Evolutionary conservation across 2,797 vertebrate genomes (phyloP).

Genomic region (Macropodus opercularis): DNA sequence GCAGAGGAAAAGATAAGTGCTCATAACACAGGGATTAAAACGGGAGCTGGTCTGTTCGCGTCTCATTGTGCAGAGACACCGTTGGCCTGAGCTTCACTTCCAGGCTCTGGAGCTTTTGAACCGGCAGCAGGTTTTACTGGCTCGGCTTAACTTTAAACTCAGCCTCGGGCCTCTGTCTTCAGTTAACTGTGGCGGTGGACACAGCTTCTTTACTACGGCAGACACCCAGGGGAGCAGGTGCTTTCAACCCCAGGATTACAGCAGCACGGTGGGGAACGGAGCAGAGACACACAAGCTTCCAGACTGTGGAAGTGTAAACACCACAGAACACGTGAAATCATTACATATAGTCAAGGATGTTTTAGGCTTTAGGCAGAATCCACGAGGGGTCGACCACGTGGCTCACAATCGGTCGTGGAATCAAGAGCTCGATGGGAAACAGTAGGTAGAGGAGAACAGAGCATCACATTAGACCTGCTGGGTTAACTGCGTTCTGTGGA

Average conservation of each 20-base stretch:
- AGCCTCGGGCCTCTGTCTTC: not conserved
- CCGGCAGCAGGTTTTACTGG: no score
- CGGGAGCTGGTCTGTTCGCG: not conserved
- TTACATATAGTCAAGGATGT: no score
- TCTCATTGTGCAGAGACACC: not conserved
- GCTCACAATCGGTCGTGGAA: no score
- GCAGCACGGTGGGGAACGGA: not conserved
- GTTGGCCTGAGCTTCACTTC: no score
- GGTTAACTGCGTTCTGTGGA: no score
- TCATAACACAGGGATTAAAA: conserved; percentile 24
- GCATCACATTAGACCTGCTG: no score
- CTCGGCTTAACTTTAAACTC: not conserved
- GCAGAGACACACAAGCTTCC: not conserved
- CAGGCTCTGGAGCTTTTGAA: no score
- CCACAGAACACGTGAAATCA: not conserved
- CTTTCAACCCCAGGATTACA: conserved; percentile 9
- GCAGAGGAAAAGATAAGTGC: conserved; percentile 28
- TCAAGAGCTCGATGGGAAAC: no score
- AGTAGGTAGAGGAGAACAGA: no score
- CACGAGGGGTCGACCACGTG: no score
- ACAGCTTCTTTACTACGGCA: no score
- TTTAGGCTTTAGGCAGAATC: no score
- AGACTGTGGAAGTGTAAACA: not conserved
- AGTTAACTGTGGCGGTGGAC: not conserved
- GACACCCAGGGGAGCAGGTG: not conserved